These are phyloP conservation scores for Phallusia fumigata DNA, from an alignment of 23 tunicate genomes.

Conservation along the genomic window DNA sequence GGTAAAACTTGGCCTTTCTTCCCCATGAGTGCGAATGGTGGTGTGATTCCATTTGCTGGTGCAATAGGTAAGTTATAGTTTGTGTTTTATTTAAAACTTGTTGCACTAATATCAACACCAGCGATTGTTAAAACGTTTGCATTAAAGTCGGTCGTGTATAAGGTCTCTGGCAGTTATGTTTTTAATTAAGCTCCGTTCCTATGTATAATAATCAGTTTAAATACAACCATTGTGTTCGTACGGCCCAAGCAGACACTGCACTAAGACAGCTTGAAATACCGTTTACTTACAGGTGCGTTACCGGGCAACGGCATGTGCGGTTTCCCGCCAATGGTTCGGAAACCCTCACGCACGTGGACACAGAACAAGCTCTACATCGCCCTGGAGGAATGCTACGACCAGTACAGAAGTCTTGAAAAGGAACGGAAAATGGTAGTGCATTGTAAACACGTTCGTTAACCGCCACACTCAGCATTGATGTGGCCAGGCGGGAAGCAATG, in stretches of 20 bases:
- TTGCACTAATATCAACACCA: too few species aligned
- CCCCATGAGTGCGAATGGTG: slow-evolving; percentile 45
- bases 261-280: not conserved
- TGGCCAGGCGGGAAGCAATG: too few species aligned
- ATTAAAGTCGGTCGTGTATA: too few species aligned
- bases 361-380: slow-evolving; percentile 72
- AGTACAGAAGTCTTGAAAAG: slow-evolving; percentile 71
- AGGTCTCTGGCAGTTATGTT: too few species aligned
- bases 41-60: slow-evolving; percentile 36
- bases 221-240: too few species aligned
- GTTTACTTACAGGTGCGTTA: slow-evolving; percentile 15
- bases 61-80: slow-evolving; percentile 37
- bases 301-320: slow-evolving; percentile 28
- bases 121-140: too few species aligned
- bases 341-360: slow-evolving; percentile 40
- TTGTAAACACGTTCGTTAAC: too few species aligned
- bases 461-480: too few species aligned
- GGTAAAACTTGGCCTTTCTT: slow-evolving; percentile 68
- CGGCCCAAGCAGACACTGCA: too few species aligned
- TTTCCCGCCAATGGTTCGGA: slow-evolving; percentile 20
- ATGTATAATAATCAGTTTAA: too few species aligned
- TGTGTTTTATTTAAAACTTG: not conserved
- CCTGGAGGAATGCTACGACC: slow-evolving; percentile 86
- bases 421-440: slow-evolving; percentile 71
- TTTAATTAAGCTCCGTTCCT: too few species aligned